phyloP scores from a whole-genome alignment of 30 jellyfish, hydroid and myxozoan species.

The Hydractinia echinata region DNA sequence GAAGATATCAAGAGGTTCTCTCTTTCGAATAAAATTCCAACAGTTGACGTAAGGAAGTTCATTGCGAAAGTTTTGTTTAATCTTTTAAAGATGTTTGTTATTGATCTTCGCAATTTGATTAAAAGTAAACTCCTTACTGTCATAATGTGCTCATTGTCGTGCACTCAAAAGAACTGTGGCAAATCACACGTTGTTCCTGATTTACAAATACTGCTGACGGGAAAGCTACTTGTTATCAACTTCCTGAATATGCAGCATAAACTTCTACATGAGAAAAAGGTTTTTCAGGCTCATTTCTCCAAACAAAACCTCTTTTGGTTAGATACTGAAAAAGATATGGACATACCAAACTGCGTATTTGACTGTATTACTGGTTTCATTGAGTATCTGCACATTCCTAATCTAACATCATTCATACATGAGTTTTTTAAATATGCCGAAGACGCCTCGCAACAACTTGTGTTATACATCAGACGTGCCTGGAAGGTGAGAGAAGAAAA shows the following conservation, averaged over 20 bases:
- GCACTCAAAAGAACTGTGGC: background rate
- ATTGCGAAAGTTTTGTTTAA: background rate
- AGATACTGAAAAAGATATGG: background rate
- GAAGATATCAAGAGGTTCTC: background rate
- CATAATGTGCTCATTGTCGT: background rate
- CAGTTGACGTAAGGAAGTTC: background rate
- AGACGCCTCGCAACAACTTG: background rate
- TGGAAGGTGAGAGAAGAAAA: background rate
- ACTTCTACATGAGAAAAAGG: background rate
- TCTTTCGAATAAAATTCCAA: background rate
- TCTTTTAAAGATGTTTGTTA: background rate
- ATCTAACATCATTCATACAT: background rate
- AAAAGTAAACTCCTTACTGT: background rate
- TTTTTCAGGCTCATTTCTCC: background rate
- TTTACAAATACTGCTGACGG: background rate
- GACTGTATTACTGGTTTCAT: too few relatives aligned
- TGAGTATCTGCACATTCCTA: background rate
- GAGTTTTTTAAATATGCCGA: background rate
- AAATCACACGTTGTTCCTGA: constrained; percentile 5
- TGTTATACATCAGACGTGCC: background rate
- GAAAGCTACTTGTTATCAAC: background rate
- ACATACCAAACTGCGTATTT: background rate
- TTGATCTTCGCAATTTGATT: background rate
- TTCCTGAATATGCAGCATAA: background rate
- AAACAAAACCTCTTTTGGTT: background rate